Base-by-base conservation (phyloP, 2,888 invertebrate genomes). In the Elysia crispata region DNA sequence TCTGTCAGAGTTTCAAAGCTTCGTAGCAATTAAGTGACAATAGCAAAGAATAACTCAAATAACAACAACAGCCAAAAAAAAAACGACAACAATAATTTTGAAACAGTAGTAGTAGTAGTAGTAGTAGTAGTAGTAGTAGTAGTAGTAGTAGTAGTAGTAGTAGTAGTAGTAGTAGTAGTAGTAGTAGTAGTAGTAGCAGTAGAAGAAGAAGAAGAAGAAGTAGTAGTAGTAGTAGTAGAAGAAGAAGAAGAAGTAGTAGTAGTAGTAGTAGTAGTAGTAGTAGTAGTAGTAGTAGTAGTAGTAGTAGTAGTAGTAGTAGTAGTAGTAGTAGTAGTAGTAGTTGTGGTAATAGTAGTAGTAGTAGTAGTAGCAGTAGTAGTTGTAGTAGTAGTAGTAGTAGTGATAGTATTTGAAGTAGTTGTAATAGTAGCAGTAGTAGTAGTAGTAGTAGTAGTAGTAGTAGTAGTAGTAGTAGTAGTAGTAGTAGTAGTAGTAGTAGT, bases 201-300 rank as follows among this genome's bases (percentile, higher is more conserved):
- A n/a, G 64, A 62, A 64, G 50, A 23, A 73, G 64, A 73, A 28
- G 60, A n/a, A 64, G 64, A 50, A 25, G 41, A 62, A 64, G 23
- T 15, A 49, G 23, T 20, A 73, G 41, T 23, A 69, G 25, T 20
- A 57, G 49, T 23, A 69, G 20, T 25, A 57, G 28, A 60, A 57
- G 54, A 25, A 70, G 25, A 50, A 67, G 11, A 15, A 50, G 41
- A 33, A 60, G 31, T 13, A 77, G 1, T 23, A 23, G n/a, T n/a
- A 54, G 41, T 23, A 18, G n/a, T 1, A n/a, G 33, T 3, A 41
- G 49, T 11, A n/a, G 23, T 25, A 41, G n/a, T 13, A 11, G 31
- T 1, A 11, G 60, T 11, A 54, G 1, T 1, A 23, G 31, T 1
- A 23, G 1, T 15, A 60, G 18, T 23, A 15, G 23, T 3, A n/a